These are phyloP conservation scores for Zosterops hypoxanthus DNA, from an alignment of 2,113 vertebrate genomes.

Conservation along the genomic window DNA sequence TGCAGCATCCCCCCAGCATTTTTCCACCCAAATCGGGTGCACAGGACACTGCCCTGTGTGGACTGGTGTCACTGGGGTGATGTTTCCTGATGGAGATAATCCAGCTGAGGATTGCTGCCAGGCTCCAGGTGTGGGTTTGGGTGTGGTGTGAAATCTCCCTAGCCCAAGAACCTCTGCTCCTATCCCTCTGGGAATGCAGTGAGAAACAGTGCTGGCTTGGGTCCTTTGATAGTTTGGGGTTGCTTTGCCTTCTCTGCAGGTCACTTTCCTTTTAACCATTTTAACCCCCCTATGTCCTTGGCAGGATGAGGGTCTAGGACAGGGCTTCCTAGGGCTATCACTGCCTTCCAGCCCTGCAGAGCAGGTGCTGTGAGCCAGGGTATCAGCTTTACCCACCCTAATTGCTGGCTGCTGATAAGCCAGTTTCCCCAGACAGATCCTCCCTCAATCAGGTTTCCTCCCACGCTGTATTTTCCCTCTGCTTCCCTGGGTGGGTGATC, in stretches of 20 bases:
- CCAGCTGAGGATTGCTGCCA: not conserved
- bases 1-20: not conserved
- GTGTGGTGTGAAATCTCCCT: not conserved
- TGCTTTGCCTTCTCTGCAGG: not conserved
- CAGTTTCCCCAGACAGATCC: not conserved
- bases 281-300: not conserved
- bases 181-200: not conserved
- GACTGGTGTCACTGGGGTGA: not conserved
- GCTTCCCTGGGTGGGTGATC: not conserved
- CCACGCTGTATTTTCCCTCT: not conserved
- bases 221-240: not conserved
- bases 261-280: not conserved
- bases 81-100: not conserved
- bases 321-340: not conserved
- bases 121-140: not conserved
- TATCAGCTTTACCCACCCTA: not conserved
- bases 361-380: not conserved
- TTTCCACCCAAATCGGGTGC: fast-evolving
- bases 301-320: not conserved
- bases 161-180: not conserved
- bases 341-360: not conserved
- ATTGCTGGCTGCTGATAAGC: not conserved
- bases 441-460: not conserved
- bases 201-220: not conserved
- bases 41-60: not conserved